Evolutionary conservation across 2,797 vertebrate species (phyloP), one percentile per base, ranked within the genome.

Genomic region (Diglossa cyanea): DNA sequence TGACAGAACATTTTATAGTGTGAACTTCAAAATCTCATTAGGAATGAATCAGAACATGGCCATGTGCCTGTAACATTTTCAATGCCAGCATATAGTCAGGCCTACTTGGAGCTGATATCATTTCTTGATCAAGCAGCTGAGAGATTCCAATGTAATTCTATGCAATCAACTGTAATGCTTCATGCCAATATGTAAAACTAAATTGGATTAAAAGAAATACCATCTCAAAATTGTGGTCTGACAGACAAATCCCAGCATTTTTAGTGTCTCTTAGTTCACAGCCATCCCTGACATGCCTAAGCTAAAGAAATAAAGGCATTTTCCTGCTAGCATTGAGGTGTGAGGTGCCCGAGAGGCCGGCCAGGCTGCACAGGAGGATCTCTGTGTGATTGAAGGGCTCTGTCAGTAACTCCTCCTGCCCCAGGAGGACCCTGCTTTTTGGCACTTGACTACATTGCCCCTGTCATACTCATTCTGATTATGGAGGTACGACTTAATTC

Each of bases 21-120:
- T 93, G 92, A 96, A 95, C 95, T 96, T 94, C 93, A 86, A 94
- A 97, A 96, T 95, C 96, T 95, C 95, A 89, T 95, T 96, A 97
- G 90, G 88, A 93, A 93, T 68, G 53, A 95, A 94, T 94, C 84
- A 73, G 77, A 82, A 80, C 11, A 67, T 91, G 65, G 90, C 90
- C 72, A 55, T 42, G 48, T 55, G 72, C 57, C 90, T 92, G 37
- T 90, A 96, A 94, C 51, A 77, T 93, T 97, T 96, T 85, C 92
- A 95, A 96, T 96, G 92, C 94, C 91, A 55, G 95, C 81, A 51
- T 65, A 53, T 7, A 93, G 95, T 83, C 86, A 80, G 92, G 57
- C 86, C 76, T 84, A 67, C 37, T 66, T 92, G 93, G 73, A 87
- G 81, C 10, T 93, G 73, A 39, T 90, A 86, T n/a, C 2, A 58